Evolutionary conservation across 2,797 vertebrate species (phyloP).

Genomic region (Pseudochromis fuscus): DNA sequence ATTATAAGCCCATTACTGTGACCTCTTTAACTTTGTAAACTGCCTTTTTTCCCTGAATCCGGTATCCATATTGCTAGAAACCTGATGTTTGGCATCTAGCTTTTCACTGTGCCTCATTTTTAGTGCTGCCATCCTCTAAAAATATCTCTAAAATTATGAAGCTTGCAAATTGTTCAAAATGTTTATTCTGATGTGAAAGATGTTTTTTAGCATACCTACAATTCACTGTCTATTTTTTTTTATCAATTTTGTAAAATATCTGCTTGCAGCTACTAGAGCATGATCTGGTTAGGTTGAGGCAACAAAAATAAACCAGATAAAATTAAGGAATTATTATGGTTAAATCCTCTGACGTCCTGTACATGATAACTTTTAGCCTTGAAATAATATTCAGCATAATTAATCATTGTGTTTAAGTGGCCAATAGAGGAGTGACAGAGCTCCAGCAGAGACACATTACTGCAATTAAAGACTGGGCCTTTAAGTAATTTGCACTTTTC

Average conservation of each 20-base stretch:
- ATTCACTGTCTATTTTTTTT: too few relatives aligned
- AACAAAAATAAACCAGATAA: neutral
- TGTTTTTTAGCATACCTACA: too few relatives aligned
- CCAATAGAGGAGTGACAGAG: slow-evolving; percentile 28
- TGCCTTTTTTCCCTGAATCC: neutral
- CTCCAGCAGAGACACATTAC: slow-evolving; percentile 38
- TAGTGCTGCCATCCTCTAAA: neutral
- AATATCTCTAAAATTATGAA: too few relatives aligned
- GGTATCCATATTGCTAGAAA: neutral
- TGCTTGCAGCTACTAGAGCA: too few relatives aligned
- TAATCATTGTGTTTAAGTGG: slow-evolving; percentile 33
- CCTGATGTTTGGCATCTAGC: neutral
- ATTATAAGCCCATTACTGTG: slow-evolving; percentile 16
- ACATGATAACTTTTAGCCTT: slow-evolving; percentile 3
- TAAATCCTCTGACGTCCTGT: slow-evolving; percentile 1
- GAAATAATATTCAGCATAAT: slow-evolving; percentile 26
- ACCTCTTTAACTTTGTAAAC: slow-evolving; percentile 13
- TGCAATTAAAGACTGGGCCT: slow-evolving; percentile 57
- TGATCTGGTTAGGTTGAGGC: neutral
- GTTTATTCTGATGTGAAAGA: too few relatives aligned
- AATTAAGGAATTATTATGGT: neutral
- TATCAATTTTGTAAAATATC: too few relatives aligned
- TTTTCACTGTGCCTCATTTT: neutral
- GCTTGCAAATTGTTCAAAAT: too few relatives aligned
- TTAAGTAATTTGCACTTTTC: slow-evolving; percentile 62